Evolutionary conservation across 2,797 vertebrate genomes (phyloP), one percentile per base, ranked within the genome.

Genomic region (Eptatretus atami): DNA sequence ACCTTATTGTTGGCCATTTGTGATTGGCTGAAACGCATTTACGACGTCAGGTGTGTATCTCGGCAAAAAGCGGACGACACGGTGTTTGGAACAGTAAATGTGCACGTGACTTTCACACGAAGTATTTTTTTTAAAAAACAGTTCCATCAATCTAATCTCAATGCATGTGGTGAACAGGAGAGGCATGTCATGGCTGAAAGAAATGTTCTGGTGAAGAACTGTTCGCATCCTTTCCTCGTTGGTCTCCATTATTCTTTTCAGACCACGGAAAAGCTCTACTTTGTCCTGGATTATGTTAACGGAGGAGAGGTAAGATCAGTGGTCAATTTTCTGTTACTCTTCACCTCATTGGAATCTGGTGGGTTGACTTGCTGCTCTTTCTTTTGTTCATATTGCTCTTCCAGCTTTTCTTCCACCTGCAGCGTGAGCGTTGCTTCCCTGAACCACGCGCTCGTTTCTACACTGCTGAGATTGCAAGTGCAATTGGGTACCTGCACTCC

Each of bases 161-260:
- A 44, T 44, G 31, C 31, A n/a, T n/a, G 57, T 54, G 64, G 54
- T 65, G 66, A 65, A 70, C 52, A 98, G 92, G 83, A 95, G 84
- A 84, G 78, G 71, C 90, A 95, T 73, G 92, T 98, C 63, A 96
- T 96, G 92, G 88, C 86, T 0, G 90, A 96, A 70, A 82, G 88
- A 68, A 96, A 82, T 0, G 90, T 95, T 63, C 78, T 98, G 13
- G 74, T 98, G 72, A 98, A 96, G 73, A 96, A 88, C 2, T 76
- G 95, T 66, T 76, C 79, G 55, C 88, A 96, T 63, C 90, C 90
- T 0, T 96, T 96, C 72, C 78, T 96, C 13, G 86, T 95, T 67
- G 79, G 87, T 53, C 81, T 96, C 19, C 86, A 84, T 69, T 95
- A 87, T 69, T 95, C 90, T 67, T 98, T 98, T 73, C 90, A 96